phyloP scores from a whole-genome alignment of 1,140 invertebrate genomes.

The Thereuonema tuberculata region DNA sequence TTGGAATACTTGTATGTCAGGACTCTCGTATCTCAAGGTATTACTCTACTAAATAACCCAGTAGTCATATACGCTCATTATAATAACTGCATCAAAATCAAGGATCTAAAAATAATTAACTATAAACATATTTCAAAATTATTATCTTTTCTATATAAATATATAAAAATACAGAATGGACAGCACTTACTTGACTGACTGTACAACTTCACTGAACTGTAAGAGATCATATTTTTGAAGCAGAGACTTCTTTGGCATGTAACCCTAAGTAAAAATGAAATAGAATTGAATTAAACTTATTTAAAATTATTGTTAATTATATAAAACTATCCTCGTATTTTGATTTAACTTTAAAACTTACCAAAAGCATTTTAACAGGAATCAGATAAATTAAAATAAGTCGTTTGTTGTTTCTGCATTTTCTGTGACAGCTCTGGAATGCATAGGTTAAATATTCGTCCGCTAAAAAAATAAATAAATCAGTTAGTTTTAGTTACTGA shows the following conservation, averaged over 20 bases:
- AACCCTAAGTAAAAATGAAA: conserved; percentile 41
- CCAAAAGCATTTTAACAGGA: conserved; percentile 90
- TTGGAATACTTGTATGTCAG: no score
- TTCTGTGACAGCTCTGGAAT: conserved; percentile 73
- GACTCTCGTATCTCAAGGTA: no score
- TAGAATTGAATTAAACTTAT: not conserved
- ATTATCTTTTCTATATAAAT: no score
- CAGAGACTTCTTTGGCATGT: conserved; percentile 63
- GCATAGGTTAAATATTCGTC: conserved; percentile 85
- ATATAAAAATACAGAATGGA: no score
- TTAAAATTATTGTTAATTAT: not conserved
- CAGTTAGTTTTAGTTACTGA: conserved; percentile 7
- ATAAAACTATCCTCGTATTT: not conserved
- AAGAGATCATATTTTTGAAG: conserved; percentile 79
- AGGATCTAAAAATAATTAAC: no score
- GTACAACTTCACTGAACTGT: conserved; percentile 76
- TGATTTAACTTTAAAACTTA: conserved; percentile 24
- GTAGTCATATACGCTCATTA: no score
- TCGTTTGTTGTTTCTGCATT: conserved; percentile 75
- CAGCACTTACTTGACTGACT: conserved; percentile 56
- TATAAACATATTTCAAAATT: no score
- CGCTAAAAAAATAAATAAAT: conserved; percentile 44
- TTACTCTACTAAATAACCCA: no score
- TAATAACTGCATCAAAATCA: no score
- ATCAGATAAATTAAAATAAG: conserved; percentile 91